phyloP scores from a whole-genome alignment of 2,113 vertebrate genomes.

The Neolamprologus devosi region DNA sequence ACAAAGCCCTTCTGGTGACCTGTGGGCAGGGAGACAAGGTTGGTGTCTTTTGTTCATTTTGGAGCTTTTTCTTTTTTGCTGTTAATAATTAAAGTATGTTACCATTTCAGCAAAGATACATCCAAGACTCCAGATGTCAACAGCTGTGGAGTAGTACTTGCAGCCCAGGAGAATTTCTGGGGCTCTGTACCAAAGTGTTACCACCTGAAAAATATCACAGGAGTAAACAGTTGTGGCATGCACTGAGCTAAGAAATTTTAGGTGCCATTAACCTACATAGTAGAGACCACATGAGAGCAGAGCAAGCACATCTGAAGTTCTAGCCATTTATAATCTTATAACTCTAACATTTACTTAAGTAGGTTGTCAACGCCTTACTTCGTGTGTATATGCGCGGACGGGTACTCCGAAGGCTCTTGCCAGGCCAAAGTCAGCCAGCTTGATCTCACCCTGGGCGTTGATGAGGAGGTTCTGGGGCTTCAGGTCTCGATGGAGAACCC shows the following conservation, averaged over 20 bases:
- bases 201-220: slow-evolving; percentile 71
- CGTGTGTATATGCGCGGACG: slow-evolving; percentile 92
- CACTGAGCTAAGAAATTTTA: not conserved
- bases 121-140: slow-evolving; percentile 94
- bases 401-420: slow-evolving; percentile 92
- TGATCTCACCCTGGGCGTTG: slow-evolving; percentile 90
- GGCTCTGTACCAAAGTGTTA: slow-evolving; percentile 93
- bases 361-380: slow-evolving; percentile 60
- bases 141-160: slow-evolving; percentile 94
- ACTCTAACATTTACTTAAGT: not conserved
- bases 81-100: not conserved
- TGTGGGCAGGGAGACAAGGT: slow-evolving; percentile 16
- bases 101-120: slow-evolving; percentile 98
- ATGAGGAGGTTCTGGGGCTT: slow-evolving; percentile 96
- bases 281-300: not conserved
- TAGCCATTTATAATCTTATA: not conserved
- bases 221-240: not conserved
- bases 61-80: not conserved
- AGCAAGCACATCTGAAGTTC: not conserved
- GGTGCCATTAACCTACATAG: not conserved
- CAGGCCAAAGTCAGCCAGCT: slow-evolving; percentile 92
- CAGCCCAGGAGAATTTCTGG: slow-evolving; percentile 94
- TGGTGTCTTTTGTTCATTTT: not conserved
- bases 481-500: slow-evolving; percentile 89
- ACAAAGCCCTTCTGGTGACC: slow-evolving; percentile 85